phyloP scores from a whole-genome alignment of 2,888 invertebrate species.

The Mesorhabditis spiculigera region DNA sequence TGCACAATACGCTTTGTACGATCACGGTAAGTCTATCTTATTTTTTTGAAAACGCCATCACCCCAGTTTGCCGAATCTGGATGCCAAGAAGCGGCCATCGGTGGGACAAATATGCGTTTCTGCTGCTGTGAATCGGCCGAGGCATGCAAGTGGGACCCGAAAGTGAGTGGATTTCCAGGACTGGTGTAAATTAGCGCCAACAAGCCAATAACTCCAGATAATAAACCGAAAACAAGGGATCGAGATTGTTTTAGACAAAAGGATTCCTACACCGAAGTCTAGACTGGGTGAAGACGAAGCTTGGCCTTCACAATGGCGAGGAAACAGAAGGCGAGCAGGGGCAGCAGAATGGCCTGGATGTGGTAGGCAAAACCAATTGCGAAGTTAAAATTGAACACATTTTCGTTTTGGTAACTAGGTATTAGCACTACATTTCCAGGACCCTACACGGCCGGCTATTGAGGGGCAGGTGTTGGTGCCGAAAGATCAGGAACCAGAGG shows the following conservation, averaged over 20 bases:
- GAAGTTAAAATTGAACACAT: too few species aligned
- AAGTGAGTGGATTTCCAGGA: background rate
- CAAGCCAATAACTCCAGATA: background rate
- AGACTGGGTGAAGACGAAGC: background rate
- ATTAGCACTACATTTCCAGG: too few species aligned
- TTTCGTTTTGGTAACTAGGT: too few species aligned
- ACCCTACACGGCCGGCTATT: too few species aligned
- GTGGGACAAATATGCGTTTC: background rate
- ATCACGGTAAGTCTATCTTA: conserved; percentile 1
- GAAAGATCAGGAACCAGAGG: too few species aligned
- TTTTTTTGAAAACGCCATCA: background rate
- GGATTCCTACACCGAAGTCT: background rate
- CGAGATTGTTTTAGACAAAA: background rate
- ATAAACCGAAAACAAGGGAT: background rate
- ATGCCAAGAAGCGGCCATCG: conserved; percentile 1
- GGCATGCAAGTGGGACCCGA: conserved; percentile 4
- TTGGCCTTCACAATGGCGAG: background rate
- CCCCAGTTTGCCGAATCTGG: background rate
- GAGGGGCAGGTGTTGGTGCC: too few species aligned
- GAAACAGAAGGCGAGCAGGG: background rate
- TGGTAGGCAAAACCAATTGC: too few species aligned
- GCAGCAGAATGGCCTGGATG: too few species aligned
- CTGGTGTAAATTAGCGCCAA: background rate
- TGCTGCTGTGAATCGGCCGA: background rate
- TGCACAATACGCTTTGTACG: conserved; percentile 2